Base-by-base conservation (phyloP, 92 coral and sea anemone genomes). In the Heliopora coerulea region DNA sequence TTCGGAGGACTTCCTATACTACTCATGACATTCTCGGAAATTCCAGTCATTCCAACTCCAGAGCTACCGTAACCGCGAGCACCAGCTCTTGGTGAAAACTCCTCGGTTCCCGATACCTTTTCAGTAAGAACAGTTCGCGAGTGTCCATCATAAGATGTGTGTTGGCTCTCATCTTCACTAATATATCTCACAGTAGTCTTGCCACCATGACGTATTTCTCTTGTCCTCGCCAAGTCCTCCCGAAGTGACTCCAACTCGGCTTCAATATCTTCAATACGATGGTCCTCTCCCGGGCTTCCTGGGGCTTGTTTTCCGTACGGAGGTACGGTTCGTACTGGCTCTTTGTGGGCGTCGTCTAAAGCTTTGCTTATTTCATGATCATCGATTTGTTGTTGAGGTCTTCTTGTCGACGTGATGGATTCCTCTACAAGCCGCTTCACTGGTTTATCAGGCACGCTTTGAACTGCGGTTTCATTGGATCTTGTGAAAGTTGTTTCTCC, bases 211-310 rank as follows among this genome's bases (percentile, higher is more conserved):
- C 77, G 58, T 3, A 26, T 33, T 31, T 70, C 77, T 10, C 77
- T 57, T 14, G 77, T 52, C 0, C 63, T 46, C 31, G 77, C 77
- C 42, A 70, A 26, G 19, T 70, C 77, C 49, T 70, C 77, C 1
- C 77, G 77, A 27, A 70, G 37, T 23, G 77, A 52, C 19, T 54
- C 64, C 10, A 70, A 50, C 41, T 70, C 77, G 2, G 77, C 77
- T 32, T 70, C 77, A 25, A 70, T 70, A 54, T 70, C 63, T 27
- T 70, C 77, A 3, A 70, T 30, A 54, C 63, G 77, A 52, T 31
- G 54, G n/a, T 70, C 77, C 35, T 52, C 77, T 35, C 28, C 42
- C 64, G 77, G 30, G 3, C 14, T 6, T 15, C n/a, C 52, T 2
- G 12, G 52, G 10, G 52, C 15, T 46, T 46, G 12, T 2, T 8